These are phyloP conservation scores for Aselliscus stoliczkanus DNA, from an alignment of 2,797 vertebrate species.

Conservation along the genomic window DNA sequence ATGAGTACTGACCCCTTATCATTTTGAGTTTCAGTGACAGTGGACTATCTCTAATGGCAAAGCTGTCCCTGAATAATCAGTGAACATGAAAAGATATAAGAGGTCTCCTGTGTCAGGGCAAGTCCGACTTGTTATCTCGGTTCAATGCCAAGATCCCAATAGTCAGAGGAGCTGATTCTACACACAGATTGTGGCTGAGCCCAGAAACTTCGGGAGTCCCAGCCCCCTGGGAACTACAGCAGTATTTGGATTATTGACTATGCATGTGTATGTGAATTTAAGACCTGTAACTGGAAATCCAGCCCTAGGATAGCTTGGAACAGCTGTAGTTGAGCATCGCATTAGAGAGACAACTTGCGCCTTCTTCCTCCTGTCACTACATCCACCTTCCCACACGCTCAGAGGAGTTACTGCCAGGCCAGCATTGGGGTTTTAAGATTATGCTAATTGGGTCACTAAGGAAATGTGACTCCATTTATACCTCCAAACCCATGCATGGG, in stretches of 20 bases:
- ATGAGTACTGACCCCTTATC: neutral
- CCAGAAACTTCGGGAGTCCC: neutral
- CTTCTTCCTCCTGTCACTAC: neutral
- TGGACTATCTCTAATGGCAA: neutral
- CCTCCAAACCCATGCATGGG: neutral
- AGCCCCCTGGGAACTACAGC: too few species aligned
- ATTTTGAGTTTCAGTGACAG: neutral
- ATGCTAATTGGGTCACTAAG: neutral
- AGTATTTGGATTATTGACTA: neutral
- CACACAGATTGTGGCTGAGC: neutral
- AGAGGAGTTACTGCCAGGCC: neutral
- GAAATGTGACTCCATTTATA: neutral
- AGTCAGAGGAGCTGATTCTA: neutral
- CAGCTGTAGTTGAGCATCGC: neutral
- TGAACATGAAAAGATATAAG: neutral
- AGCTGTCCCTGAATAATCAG: neutral
- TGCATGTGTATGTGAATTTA: neutral
- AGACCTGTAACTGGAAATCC: neutral
- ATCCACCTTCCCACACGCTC: neutral
- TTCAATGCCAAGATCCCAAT: neutral
- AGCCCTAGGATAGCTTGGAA: neutral
- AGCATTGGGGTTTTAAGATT: neutral
- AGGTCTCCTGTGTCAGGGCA: neutral
- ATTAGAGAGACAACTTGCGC: neutral
- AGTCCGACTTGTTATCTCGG: neutral